A percentile compares a stretch with the other conserved stretches of the same genome.
phyloP scores from a whole-genome alignment of 1,140 invertebrate genomes.

The Lanistes nyassanus region DNA sequence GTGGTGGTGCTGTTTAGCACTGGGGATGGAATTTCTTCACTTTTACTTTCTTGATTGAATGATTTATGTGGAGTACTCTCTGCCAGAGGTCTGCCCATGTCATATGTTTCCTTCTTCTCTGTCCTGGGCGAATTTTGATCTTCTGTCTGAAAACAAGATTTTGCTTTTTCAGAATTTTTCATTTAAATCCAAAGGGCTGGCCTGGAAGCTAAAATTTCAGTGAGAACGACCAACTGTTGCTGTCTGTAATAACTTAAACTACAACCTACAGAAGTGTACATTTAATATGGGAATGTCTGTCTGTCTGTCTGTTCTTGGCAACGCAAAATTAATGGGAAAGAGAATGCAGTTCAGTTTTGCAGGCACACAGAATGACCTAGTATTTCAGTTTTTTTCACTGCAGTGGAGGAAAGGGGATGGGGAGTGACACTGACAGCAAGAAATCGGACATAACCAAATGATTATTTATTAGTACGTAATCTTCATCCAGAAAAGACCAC shows the following conservation, averaged over 20 bases:
- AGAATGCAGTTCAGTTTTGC: no score
- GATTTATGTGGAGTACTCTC: slow-evolving; percentile 53
- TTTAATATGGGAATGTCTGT: slow-evolving; percentile 1
- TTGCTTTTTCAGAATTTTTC: no score
- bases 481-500: no score
- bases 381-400: no score
- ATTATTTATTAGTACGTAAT: no score
- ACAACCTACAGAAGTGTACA: neutral
- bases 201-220: no score
- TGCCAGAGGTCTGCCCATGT: slow-evolving; percentile 40
- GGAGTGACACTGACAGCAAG: no score
- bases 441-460: no score
- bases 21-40: slow-evolving; percentile 16
- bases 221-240: neutral
- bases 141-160: slow-evolving; percentile 19
- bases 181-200: no score
- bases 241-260: neutral
- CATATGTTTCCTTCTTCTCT: slow-evolving; percentile 17
- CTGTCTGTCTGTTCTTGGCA: slow-evolving; percentile 3
- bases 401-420: no score
- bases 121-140: neutral
- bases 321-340: no score
- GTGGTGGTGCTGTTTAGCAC: slow-evolving; percentile 14
- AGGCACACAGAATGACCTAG: no score
- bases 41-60: slow-evolving; percentile 13